A percentile compares a stretch with the other conserved stretches of the same genome.
Evolutionary conservation across 2,113 vertebrate genomes (phyloP).

Genomic region (Ibidorhyncha struthersii): DNA sequence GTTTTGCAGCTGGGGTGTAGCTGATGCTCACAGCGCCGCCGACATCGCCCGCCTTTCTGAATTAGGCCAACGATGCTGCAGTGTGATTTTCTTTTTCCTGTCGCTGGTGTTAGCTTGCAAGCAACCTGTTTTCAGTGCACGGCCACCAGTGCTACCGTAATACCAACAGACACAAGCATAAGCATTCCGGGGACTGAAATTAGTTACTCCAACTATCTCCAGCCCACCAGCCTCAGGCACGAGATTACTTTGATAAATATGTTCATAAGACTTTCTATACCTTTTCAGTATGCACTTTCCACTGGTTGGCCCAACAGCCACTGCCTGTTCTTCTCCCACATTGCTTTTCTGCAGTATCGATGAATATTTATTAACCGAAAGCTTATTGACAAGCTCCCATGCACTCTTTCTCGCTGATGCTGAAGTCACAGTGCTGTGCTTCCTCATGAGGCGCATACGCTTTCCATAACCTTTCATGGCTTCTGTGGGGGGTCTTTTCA

Average conservation of each 20-base stretch:
- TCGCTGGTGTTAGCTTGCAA: fast-evolving
- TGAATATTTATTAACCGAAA: background rate
- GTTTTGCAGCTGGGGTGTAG: background rate
- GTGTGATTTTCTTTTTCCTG: background rate
- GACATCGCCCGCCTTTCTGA: background rate
- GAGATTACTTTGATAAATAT: background rate
- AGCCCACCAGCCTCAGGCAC: background rate
- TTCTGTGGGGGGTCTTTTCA: slow-evolving; percentile 5
- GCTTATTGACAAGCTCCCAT: background rate
- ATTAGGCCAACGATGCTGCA: background rate
- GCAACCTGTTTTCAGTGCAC: fast-evolving
- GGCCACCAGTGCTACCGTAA: background rate
- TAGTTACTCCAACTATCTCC: fast-evolving
- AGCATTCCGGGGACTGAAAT: background rate
- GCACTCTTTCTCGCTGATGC: background rate
- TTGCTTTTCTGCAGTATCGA: background rate
- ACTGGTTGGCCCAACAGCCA: background rate
- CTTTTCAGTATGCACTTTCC: background rate
- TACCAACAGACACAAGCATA: fast-evolving
- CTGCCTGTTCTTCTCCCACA: background rate
- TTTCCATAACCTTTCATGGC: background rate
- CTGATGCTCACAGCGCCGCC: background rate
- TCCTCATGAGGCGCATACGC: background rate
- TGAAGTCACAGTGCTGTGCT: background rate
- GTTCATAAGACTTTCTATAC: background rate